phyloP scores from a whole-genome alignment of 2,888 invertebrate genomes.

The Epirrhoe alternata region DNA sequence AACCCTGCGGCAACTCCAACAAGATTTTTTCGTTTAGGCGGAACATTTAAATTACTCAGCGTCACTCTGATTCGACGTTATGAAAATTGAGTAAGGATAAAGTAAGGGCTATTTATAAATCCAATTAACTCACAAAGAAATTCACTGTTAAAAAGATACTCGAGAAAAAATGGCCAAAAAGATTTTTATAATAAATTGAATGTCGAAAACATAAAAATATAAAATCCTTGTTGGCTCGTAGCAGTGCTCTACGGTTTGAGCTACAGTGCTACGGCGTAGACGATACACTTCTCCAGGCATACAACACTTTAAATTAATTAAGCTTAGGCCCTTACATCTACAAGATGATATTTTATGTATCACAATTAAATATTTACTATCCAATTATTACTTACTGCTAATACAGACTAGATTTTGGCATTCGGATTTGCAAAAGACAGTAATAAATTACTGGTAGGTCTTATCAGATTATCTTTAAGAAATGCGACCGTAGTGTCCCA shows the following conservation, averaged over 20 bases:
- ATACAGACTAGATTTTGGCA: too few species aligned
- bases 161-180: not conserved
- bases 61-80: conserved; percentile 27
- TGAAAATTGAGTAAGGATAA: conserved; percentile 26
- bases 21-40: conserved; percentile 48
- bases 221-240: not conserved
- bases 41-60: conserved; percentile 52
- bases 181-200: not conserved
- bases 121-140: not conserved
- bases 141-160: not conserved
- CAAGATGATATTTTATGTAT: too few species aligned
- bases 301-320: too few species aligned
- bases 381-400: too few species aligned
- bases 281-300: not conserved
- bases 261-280: conserved; percentile 11
- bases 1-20: conserved; percentile 42
- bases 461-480: not conserved
- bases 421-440: too few species aligned
- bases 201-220: not conserved
- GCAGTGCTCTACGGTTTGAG: conserved; percentile 4
- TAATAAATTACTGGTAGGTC: too few species aligned
- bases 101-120: conserved; percentile 8
- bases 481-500: not conserved
- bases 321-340: too few species aligned
- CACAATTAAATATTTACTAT: too few species aligned